These are phyloP conservation scores for Mesoligia furuncula DNA, from an alignment of 2,888 invertebrate genomes.

Conservation along the genomic window DNA sequence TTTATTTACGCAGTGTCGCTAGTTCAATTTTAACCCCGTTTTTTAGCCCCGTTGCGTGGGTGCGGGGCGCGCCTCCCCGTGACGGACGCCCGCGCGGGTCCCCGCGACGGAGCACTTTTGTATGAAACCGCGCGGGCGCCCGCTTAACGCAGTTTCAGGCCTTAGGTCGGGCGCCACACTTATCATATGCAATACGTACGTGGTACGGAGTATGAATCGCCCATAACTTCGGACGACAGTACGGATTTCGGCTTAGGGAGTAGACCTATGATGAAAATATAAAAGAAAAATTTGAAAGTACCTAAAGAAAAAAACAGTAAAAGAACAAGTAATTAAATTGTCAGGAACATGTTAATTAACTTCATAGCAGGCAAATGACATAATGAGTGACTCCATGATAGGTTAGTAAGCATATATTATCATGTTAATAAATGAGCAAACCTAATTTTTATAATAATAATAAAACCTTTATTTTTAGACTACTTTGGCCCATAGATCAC, in stretches of 20 bases:
- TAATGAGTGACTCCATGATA: neutral
- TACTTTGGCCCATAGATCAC: no score
- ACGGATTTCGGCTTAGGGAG: neutral
- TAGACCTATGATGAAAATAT: neutral
- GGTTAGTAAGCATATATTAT: conserved; percentile 15
- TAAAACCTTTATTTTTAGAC: no score
- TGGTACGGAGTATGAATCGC: neutral
- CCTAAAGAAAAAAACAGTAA: neutral
- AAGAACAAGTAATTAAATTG: conserved; percentile 7
- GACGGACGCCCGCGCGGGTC: no score
- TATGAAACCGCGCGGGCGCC: no score
- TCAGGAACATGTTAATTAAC: conserved; percentile 35
- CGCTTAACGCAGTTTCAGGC: no score
- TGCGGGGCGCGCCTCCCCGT: no score
- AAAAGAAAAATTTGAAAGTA: neutral
- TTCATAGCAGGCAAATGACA: neutral
- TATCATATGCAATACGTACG: neutral
- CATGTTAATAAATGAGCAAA: neutral
- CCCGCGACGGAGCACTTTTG: no score
- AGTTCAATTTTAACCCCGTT: no score
- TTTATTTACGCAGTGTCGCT: no score
- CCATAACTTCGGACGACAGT: neutral
- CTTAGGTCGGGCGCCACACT: neutral
- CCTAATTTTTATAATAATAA: neutral
- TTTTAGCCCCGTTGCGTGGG: no score